Evolutionary conservation across 1,140 invertebrate genomes (phyloP), one percentile per base, ranked within the genome.

Genomic region (Archegozetes longisetosus): DNA sequence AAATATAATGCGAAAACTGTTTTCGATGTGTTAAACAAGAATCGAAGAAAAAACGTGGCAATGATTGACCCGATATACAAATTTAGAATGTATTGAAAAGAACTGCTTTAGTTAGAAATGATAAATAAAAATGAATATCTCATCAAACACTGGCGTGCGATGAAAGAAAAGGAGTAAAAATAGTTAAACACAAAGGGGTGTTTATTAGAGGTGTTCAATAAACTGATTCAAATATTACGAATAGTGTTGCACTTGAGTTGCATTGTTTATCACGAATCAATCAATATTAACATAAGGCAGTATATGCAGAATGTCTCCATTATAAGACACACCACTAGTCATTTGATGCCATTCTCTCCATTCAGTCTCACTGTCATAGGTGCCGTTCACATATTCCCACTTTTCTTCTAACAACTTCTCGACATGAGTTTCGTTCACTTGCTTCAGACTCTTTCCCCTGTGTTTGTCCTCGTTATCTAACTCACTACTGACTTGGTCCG

Each of bases 261-360:
- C 32, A 40, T 40, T 40, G 32, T 40, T 17, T 40, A 9, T 17
- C 6, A 6, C 32, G 6, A 9, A 6, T 6, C 6, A 9, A 40
- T 40, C 32, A 17, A 40, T 40, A 17, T 40, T 17, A 23, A 58
- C 57, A 58, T 58, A 58, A 58, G 57, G 57, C 57, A 58, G 49
- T 3, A 58, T 58, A 46, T 58, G 57, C 9, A 58, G 47, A 26
- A 51, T 23, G 9, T 24, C 48, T 20, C 46, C 57, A 3, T 14
- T 14, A 24, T 50, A 4, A 50, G 49, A 40, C 13, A 28, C 48
- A 1, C 46, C 20, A 20, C 46, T 49, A 27, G 57, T 58, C 57
- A 58, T 60, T 24, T 60, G 52, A 27, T 47, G n/a, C 17, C 46
- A 60, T 24, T 56, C 28, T 23, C 29, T 52, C 58, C 58, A 60